Evolutionary conservation across 1,140 invertebrate species (phyloP).

Genomic region (Centruroides vittatus): DNA sequence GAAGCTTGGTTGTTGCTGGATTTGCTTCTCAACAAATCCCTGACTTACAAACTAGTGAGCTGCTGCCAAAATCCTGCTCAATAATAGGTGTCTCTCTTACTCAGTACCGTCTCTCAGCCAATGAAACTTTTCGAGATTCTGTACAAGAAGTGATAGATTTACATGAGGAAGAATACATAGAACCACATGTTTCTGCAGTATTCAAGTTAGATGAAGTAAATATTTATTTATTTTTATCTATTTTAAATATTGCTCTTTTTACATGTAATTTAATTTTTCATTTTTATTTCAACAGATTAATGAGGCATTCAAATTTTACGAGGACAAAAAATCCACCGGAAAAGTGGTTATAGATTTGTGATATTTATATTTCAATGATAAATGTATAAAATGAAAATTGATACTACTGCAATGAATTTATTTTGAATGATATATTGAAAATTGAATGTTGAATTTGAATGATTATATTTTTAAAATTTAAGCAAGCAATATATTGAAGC

Average conservation of each 20-base stretch:
- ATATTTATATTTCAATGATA: no score
- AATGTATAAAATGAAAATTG: no score
- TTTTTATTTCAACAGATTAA: constrained; percentile 23
- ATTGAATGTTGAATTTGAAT: no score
- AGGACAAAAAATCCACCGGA: constrained; percentile 34
- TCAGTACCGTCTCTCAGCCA: constrained; percentile 35
- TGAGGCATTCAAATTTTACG: constrained; percentile 34
- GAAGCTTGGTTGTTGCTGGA: constrained; percentile 40
- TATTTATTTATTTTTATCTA: not conserved
- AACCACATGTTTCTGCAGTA: constrained; percentile 32
- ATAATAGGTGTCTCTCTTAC: constrained; percentile 39
- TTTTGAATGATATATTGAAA: no score
- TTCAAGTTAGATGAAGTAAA: constrained; percentile 30
- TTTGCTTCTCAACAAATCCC: constrained; percentile 34
- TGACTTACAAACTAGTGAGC: constrained; percentile 24
- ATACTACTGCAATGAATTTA: no score
- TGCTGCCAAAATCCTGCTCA: constrained; percentile 31
- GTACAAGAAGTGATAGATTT: constrained; percentile 36
- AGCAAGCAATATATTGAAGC: no score
- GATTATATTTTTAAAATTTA: no score
- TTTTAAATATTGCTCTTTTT: not conserved
- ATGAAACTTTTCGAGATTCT: constrained; percentile 35
- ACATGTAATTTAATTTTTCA: not conserved
- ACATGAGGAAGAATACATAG: constrained; percentile 33
- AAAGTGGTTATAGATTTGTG: constrained; percentile 33